Percentiles rank a stretch among this genome's conserved stretches.
phyloP scores from a whole-genome alignment of 2,888 invertebrate genomes.

The Ennomos fuscantarius region DNA sequence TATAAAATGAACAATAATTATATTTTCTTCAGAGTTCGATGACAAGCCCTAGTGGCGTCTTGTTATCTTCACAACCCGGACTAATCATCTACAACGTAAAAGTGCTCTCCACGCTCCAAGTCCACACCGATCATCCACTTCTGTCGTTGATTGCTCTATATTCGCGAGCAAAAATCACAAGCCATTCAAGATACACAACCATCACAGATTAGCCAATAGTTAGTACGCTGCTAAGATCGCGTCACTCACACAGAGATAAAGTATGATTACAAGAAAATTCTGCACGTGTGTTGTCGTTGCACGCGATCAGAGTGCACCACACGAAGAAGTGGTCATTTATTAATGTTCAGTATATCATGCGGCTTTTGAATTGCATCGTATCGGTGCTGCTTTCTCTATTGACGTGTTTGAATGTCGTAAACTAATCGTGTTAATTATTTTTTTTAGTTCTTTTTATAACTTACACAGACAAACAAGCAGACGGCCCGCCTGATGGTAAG shows the following conservation, averaged over 20 bases:
- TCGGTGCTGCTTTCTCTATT: background rate
- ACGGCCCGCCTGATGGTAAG: too few species aligned
- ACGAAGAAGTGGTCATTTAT: conserved; percentile 66
- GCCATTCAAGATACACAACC: conserved; percentile 32
- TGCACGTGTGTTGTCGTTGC: conserved; percentile 58
- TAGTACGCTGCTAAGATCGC: conserved; percentile 21
- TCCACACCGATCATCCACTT: conserved; percentile 17
- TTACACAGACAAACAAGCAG: too few species aligned
- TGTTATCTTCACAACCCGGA: conserved; percentile 6
- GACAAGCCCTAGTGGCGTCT: background rate
- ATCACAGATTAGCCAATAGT: conserved; percentile 21
- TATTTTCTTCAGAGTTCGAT: background rate
- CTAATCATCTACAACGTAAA: conserved; percentile 8
- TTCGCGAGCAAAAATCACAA: conserved; percentile 45
- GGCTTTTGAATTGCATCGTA: background rate
- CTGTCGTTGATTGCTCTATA: conserved; percentile 40
- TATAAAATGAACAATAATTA: too few species aligned
- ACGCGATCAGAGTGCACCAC: conserved; percentile 70
- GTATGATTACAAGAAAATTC: conserved; percentile 35
- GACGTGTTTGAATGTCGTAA: conserved; percentile 15
- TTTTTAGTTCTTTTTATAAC: too few species aligned
- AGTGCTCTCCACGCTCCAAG: conserved; percentile 3
- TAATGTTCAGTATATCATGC: conserved; percentile 47
- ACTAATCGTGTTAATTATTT: background rate
- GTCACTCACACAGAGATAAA: conserved; percentile 34